Base-by-base conservation (phyloP, 2,797 vertebrate species). In the Pteronotus mesoamericanus region DNA sequence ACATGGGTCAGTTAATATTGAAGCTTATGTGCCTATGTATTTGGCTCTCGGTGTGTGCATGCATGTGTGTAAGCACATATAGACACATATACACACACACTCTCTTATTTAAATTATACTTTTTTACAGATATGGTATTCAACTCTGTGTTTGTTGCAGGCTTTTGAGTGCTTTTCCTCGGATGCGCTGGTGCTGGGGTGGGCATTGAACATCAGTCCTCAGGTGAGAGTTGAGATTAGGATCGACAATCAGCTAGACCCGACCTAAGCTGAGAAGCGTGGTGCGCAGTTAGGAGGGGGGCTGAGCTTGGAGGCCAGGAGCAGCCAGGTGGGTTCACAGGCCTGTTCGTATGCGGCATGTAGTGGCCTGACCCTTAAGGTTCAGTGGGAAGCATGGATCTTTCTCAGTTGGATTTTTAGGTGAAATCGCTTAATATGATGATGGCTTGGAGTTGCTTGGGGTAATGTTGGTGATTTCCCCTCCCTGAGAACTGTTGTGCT, bases 311-410 rank as follows among this genome's bases (percentile, higher is more conserved):
- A n/a, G 32, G 46, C 34, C 29, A 0, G 11, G 87, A 15, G 5
- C 16, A 44, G 3, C 86, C 0, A 4, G 37, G 9, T 6, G 80
- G 42, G 6, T 4, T 19, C 5, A n/a, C 16, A 42, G 64, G n/a
- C 22, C 64, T 53, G 1, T 29, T 1, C 18, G 24, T 3, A 0
- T 19, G 37, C 24, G 29, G 34, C 5, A 0, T 19, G 32, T 8
- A 0, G 29, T 18, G 32, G 32, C 29, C 26, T 11, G 55, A 15
- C 19, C 48, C 39, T 24, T 15, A 9, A 22, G 21, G 22, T 34
- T 53, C 51, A 14, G 39, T 5, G n/a, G 78, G 39, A 66, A 74
- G 57, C 66, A 14, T 9, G 18, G 48, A 4, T 53, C 68, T 42
- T 59, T 68, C 64, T 87, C 29, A 5, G 32, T 83, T 44, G 55